Evolutionary conservation across 2,888 invertebrate species (phyloP).

Genomic region (Nomada ruficornis): DNA sequence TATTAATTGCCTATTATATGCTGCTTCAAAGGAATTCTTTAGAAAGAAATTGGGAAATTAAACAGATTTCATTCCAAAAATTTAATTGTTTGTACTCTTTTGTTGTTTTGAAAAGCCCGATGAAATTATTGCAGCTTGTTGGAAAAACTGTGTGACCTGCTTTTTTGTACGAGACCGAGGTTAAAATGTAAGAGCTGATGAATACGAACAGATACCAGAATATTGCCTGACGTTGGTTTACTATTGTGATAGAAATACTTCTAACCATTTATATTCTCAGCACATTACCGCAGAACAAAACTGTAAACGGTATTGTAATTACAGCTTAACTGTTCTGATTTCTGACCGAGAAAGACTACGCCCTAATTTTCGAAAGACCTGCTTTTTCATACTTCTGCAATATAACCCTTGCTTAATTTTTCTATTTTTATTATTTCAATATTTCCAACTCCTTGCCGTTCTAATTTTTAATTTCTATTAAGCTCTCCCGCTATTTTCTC

Average conservation of each 20-base stretch:
- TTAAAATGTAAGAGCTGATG: conserved; percentile 8
- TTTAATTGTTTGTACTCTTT: not conserved
- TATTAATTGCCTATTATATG: too few species aligned
- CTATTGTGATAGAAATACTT: not conserved
- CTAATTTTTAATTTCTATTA: not conserved
- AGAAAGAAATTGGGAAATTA: not conserved
- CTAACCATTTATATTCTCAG: not conserved
- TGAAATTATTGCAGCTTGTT: not conserved
- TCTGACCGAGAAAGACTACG: not conserved
- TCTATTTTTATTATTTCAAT: too few species aligned
- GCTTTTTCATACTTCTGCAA: too few species aligned
- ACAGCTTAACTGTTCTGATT: not conserved
- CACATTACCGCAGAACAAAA: not conserved
- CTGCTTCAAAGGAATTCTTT: not conserved
- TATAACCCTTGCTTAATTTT: too few species aligned
- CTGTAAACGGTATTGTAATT: not conserved
- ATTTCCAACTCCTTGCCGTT: too few species aligned
- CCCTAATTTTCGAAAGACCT: not conserved
- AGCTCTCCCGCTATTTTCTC: not conserved
- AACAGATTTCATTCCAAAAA: not conserved
- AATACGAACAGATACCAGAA: conserved; percentile 2
- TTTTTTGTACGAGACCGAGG: conserved; percentile 11
- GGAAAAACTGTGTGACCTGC: not conserved
- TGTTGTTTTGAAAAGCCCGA: not conserved
- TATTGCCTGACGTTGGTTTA: not conserved